These are phyloP conservation scores for Trinectes maculatus DNA, from an alignment of 2,113 vertebrate genomes.

Conservation along the genomic window DNA sequence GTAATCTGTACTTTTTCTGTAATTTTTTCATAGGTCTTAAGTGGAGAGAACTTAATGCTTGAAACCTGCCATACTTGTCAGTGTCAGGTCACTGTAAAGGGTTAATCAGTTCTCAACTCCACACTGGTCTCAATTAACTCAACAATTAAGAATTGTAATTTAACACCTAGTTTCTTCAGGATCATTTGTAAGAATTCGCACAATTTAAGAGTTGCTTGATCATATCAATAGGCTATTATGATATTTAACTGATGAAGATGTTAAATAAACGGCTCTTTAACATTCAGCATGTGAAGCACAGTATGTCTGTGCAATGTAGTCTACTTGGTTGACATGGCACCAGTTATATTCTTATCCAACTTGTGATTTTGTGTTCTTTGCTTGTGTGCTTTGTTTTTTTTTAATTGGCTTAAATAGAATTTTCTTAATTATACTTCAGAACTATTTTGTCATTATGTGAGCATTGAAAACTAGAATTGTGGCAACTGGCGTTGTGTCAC, in stretches of 20 bases:
- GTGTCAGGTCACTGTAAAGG: background rate
- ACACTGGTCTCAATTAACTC: background rate
- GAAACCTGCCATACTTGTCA: background rate
- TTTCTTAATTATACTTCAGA: too few species aligned
- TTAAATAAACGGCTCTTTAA: conserved; percentile 3
- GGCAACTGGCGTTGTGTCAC: background rate
- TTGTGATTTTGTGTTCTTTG: background rate
- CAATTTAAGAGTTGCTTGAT: background rate
- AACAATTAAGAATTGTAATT: too few species aligned
- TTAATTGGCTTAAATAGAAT: background rate
- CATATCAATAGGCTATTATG: background rate
- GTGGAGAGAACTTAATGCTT: background rate
- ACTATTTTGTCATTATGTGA: too few species aligned
- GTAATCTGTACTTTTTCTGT: too few species aligned
- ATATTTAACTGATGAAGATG: background rate
- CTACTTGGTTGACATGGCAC: conserved; percentile 23
- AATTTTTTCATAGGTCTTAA: conserved; percentile 1
- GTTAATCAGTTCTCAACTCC: background rate
- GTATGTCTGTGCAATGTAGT: background rate
- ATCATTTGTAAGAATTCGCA: background rate
- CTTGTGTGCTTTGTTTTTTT: background rate
- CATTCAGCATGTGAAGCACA: conserved; percentile 9
- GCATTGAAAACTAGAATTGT: background rate
- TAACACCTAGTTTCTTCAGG: background rate
- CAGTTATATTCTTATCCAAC: background rate